Base-by-base conservation (phyloP, 2,113 vertebrate species). In the Hyperoodon ampullatus region DNA sequence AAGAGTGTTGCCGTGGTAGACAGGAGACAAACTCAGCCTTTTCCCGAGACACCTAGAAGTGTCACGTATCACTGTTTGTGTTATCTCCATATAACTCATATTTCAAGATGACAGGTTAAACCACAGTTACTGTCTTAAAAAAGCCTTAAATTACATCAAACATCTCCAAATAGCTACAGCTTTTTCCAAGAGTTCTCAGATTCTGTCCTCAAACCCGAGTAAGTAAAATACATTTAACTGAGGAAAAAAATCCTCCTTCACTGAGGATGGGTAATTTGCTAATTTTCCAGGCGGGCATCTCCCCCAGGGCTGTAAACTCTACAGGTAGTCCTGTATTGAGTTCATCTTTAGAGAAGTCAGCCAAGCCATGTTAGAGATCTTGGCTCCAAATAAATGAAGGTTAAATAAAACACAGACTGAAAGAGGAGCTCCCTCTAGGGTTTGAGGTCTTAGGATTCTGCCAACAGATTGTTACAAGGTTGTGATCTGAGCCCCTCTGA, bases 101-200 rank as follows among this genome's bases (percentile, higher is more conserved):
- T 89, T 94, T 93, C 72, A 78, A 94, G 82, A 94, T 88, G 77
- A 83, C 42, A 95, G 60, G 28, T 75, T 82, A 93, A 96, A 53
- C 65, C 84, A 89, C 75, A 84, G 82, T 42, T 63, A 58, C 28
- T 63, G 16, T 89, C 35, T 63, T 28, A 42, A 35, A 39, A 93
- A 14, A 72, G 78, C 28, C 50, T 77, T 86, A 66, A 53, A 77
- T 66, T 78, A 50, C 65, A 75, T 39, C 81, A n/a, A 95, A 91
- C 28, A 84, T 85, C 82, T 95, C 71, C 90, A 93, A 96, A 97
- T 85, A 86, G 90, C 55, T 39, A 90, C 26, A 44, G 61, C 35
- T 88, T 94, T 85, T 94, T 74, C 86, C 68, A 82, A 65, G 47
- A 86, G 50, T 93, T 88, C 68, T 93, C 95, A 83, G 68, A 61